Evolutionary conservation across 2,888 invertebrate genomes (phyloP).

Genomic region (Eledone cirrhosa): DNA sequence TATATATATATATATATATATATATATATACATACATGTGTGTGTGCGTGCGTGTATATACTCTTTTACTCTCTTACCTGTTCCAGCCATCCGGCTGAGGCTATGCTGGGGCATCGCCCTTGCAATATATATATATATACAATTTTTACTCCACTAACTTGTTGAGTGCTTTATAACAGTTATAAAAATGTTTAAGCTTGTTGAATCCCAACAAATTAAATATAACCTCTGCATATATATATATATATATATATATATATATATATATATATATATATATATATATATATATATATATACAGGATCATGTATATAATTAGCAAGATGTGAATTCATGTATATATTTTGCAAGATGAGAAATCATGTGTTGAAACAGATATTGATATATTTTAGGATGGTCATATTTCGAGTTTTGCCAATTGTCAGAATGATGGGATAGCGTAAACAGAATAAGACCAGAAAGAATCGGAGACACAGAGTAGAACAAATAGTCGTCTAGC

Average conservation of each 20-base stretch:
- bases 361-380: neutral
- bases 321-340: neutral
- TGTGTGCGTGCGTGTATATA: no score
- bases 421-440: neutral
- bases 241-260: neutral
- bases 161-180: no score
- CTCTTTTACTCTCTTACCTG: no score
- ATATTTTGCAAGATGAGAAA: neutral
- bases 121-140: no score
- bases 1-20: constrained; percentile 18
- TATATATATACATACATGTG: neutral
- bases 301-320: neutral
- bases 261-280: neutral
- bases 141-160: no score
- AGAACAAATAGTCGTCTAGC: no score
- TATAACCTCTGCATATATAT: neutral
- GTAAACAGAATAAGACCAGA: neutral
- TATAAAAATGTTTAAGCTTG: no score
- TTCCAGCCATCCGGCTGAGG: no score
- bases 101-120: no score
- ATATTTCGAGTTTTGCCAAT: neutral
- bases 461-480: neutral
- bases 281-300: neutral
- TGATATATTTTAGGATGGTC: neutral
- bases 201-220: no score